phyloP scores from a whole-genome alignment of 2,888 invertebrate species.

The Napeogenes sylphis region DNA sequence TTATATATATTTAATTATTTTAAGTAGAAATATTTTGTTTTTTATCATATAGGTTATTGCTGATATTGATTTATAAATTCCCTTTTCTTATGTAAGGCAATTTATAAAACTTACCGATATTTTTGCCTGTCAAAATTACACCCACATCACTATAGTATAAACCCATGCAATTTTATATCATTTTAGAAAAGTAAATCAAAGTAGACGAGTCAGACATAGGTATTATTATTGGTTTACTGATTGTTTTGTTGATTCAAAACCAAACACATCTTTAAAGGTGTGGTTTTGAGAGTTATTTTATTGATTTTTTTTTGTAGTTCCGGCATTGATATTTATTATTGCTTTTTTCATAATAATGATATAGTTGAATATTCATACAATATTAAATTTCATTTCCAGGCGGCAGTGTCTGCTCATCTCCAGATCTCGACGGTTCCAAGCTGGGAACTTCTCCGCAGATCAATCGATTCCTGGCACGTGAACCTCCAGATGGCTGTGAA shows the following conservation, averaged over 20 bases:
- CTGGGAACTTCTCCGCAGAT: slow-evolving; percentile 90
- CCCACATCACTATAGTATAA: too few relatives aligned
- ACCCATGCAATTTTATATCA: background rate
- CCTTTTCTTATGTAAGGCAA: too few relatives aligned
- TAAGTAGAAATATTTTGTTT: background rate
- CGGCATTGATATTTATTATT: background rate
- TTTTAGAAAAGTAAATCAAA: background rate
- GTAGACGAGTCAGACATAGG: too few relatives aligned
- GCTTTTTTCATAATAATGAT: background rate
- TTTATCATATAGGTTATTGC: background rate
- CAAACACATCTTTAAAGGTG: background rate
- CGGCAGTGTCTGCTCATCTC: slow-evolving; percentile 86
- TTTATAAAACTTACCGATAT: too few relatives aligned
- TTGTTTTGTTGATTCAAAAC: background rate
- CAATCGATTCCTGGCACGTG: slow-evolving; percentile 89
- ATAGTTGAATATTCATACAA: background rate
- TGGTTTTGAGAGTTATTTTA: background rate
- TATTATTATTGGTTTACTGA: slow-evolving; percentile 7
- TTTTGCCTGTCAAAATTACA: too few relatives aligned
- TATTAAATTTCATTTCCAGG: slow-evolving; percentile 66
- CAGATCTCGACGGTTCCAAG: slow-evolving; percentile 83
- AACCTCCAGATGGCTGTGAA: slow-evolving; percentile 94
- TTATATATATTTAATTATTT: background rate
- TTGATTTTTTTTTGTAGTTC: background rate
- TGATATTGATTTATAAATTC: background rate